These are phyloP conservation scores for Leptodactylus fuscus DNA, from an alignment of 2,113 vertebrate genomes.

Conservation along the genomic window DNA sequence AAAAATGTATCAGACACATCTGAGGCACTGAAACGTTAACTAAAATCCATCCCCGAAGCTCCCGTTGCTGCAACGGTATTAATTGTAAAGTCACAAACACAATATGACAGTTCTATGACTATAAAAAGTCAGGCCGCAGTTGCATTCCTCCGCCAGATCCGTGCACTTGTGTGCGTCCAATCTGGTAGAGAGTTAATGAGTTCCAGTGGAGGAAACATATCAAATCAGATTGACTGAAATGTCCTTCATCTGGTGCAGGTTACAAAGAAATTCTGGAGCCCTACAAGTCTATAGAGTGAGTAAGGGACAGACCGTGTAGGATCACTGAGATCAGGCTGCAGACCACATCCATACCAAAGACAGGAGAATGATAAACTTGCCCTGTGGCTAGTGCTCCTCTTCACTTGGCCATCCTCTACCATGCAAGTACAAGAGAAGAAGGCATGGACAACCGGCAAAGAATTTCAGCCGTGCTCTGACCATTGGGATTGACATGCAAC, in stretches of 20 bases:
- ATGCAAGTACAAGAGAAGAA: no score
- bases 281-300: neutral
- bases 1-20: neutral
- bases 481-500: no score
- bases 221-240: slow-evolving; percentile 33
- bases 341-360: no score
- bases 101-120: neutral
- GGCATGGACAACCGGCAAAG: no score
- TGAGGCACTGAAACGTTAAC: neutral
- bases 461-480: no score
- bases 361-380: no score
- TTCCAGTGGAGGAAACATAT: slow-evolving; percentile 40
- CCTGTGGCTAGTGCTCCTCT: no score
- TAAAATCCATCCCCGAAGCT: neutral
- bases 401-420: no score
- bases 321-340: no score
- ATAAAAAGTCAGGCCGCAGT: slow-evolving; percentile 23
- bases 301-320: no score
- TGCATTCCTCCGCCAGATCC: neutral
- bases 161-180: slow-evolving; percentile 32
- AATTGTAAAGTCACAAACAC: neutral
- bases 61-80: neutral
- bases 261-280: neutral
- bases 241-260: slow-evolving; percentile 30
- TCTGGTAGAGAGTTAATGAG: slow-evolving; percentile 47